Base-by-base conservation (phyloP, 2,797 vertebrate genomes). In the Neopelma chrysocephalum region DNA sequence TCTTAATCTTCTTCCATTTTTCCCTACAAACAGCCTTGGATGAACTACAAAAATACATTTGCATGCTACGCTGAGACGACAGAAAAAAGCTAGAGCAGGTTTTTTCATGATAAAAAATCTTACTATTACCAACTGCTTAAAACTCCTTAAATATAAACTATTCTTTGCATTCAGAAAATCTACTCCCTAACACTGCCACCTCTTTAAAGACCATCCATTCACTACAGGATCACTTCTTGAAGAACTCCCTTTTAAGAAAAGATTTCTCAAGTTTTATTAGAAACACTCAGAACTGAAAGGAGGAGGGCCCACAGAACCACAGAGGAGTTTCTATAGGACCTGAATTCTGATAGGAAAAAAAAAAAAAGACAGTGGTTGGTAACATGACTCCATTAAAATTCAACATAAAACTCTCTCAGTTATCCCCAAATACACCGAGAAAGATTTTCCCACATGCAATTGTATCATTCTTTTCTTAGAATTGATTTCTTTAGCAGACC, bases 401-500 rank as follows among this genome's bases (percentile, higher is more conserved):
- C 86, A 77, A 45, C 38, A 43, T 23, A 50, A 88, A 87, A 61
- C 4, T 31, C 34, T 58, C 43, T 60, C 84, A 36, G 62, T 84
- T 87, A 84, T 77, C 60, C 62, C 38, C 90, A 93, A 54, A 89
- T 53, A 81, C 19, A 34, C n/a, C 22, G 27, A 70, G 40, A 82
- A 91, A 79, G 26, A 43, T 45, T 72, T 89, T 84, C 73, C 32
- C 58, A 61, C 25, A 56, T 62, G 73, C 61, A 78, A 79, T 66
- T 81, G 22, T 65, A 79, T 47, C 47, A 32, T 58, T 83, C 22
- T 72, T 79, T 42, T 70, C 73, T 83, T 78, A 86, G 91, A 90
- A 90, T n/a, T 78, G 38, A 94, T 90, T 88, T 94, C 65, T 90
- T 86, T 62, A 87, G 60, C 54, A 77, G 72, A 89, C 34, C 53